Base-by-base conservation (phyloP, 92 coral and sea anemone genomes). In the Scolanthus callimorphus region DNA sequence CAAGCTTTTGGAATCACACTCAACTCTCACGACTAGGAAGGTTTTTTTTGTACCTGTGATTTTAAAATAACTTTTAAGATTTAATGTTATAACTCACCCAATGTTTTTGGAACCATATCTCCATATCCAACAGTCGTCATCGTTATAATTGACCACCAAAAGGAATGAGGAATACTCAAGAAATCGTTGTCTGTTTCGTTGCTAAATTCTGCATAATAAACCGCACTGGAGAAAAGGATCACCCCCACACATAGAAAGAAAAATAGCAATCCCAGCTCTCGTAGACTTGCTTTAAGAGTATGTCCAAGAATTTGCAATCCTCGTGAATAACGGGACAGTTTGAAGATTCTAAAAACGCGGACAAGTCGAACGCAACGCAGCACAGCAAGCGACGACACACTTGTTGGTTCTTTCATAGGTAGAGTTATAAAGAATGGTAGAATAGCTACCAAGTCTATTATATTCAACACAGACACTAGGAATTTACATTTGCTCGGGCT, bases 81-180 rank as follows among this genome's bases (percentile, higher is more conserved):
- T n/a, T n/a, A n/a, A n/a, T n/a, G n/a, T n/a, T n/a, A n/a, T n/a
- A 15, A 77, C 96, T 63, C 83, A 88, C 96, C 96, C n/a, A 83
- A 49, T 25, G 95, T 89, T 79, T 88, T 65, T 3, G 99, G 99
- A 1, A 69, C 77, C 76, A 89, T 83, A 68, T 94, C 99, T 39
- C 99, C 99, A 29, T 94, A 94, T 1, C 99, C 99, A 2, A 94
- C 99, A 0, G 99, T 94, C 11, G 99, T 94, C 99, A 94, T 94
- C 31, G 99, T 94, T 11, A 94, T 90, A 6, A 94, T 84, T 0
- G 99, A 91, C 99, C 99, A 94, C 99, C 99, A 94, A 44, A 94
- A 94, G 11, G 96, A 84, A 31, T 94, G 99, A 0, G 99, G 99
- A 25, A 94, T 94, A 41, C 99, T 94, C 49, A 47, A 47, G 47